Conservation (phyloP, 2,113 vertebrate species). For the Hydrolagus affinis region DNA sequence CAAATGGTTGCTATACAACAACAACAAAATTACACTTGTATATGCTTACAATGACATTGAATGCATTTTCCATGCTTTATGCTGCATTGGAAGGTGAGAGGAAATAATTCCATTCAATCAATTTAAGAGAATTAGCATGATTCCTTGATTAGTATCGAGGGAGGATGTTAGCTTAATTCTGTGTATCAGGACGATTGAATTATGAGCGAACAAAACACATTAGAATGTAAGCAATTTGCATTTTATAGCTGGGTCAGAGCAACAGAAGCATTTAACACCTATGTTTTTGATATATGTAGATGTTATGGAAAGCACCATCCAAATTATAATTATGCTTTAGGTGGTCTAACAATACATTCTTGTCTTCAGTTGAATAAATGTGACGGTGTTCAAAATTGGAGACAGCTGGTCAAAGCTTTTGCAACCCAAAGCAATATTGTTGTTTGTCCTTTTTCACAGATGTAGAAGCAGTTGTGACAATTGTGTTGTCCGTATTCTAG, state of each 20-base stretch:
- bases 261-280: not conserved
- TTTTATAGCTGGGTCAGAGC: not conserved
- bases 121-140: not conserved
- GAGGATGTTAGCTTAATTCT: not conserved
- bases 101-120: not conserved
- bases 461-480: too few species aligned
- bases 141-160: not conserved
- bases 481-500: not conserved
- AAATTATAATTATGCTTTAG: not conserved
- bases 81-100: not conserved
- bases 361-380: not conserved
- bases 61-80: not conserved
- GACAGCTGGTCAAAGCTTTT: not conserved
- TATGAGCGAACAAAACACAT: not conserved
- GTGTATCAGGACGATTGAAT: not conserved
- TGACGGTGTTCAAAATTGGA: not conserved
- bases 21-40: too few species aligned
- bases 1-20: constrained; percentile 2
- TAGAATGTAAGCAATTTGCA: not conserved
- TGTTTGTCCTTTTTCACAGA: not conserved
- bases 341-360: not conserved
- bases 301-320: not conserved
- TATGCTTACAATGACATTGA: constrained; percentile 2
- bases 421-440: not conserved
- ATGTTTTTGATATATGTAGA: not conserved